Percentiles rank a stretch among this genome's conserved stretches.
phyloP scores from a whole-genome alignment of 2,797 vertebrate species.

The Hydrolagus colliei region DNA sequence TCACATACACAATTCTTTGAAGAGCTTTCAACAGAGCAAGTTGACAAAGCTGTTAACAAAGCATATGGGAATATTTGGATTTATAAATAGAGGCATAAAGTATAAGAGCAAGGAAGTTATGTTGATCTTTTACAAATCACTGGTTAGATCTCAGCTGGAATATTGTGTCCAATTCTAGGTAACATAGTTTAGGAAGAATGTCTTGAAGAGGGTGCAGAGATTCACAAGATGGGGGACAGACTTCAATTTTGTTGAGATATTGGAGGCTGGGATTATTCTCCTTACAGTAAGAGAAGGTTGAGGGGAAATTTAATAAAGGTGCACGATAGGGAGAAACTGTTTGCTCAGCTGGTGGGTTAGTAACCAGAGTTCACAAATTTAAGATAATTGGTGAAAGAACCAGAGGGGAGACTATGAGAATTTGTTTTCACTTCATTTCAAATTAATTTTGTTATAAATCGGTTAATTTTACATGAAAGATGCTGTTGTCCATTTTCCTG shows the following conservation, averaged over 20 bases:
- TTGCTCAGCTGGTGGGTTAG: background rate
- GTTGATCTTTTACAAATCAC: background rate
- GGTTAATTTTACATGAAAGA: background rate
- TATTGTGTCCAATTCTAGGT: background rate
- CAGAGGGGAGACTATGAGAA: background rate
- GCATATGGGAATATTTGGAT: background rate
- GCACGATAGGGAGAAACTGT: background rate
- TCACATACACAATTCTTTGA: too few relatives aligned
- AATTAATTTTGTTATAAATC: background rate
- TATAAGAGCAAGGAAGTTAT: background rate
- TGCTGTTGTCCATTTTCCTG: background rate
- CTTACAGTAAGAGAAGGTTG: too few relatives aligned
- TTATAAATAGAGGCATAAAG: background rate
- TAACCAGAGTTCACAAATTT: background rate
- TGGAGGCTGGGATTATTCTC: too few relatives aligned
- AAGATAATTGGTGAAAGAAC: background rate
- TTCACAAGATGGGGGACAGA: background rate
- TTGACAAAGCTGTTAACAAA: background rate
- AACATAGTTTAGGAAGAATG: background rate
- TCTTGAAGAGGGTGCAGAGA: background rate
- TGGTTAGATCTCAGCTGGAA: background rate
- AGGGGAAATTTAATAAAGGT: too few relatives aligned
- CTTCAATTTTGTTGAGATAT: background rate
- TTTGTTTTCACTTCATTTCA: background rate
- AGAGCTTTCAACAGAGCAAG: too few relatives aligned